Percentiles rank a stretch among this genome's conserved stretches.
Evolutionary conservation across 2,113 vertebrate species (phyloP).

Genomic region (Toxostoma redivivum): DNA sequence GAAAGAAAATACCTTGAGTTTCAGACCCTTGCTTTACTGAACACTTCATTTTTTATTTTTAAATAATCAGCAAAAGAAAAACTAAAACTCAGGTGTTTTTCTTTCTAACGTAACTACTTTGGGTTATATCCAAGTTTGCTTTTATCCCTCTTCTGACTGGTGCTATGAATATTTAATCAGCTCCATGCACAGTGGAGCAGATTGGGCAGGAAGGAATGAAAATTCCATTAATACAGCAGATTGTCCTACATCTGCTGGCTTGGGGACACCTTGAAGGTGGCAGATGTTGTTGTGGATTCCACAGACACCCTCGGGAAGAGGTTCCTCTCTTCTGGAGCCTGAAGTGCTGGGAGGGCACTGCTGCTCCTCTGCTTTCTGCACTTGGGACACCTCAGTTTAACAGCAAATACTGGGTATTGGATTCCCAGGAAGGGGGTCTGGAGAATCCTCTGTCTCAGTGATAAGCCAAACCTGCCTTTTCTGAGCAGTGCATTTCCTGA

Average conservation of each 20-base stretch:
- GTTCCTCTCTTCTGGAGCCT: neutral
- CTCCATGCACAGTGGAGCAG: neutral
- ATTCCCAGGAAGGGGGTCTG: neutral
- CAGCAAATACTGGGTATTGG: neutral
- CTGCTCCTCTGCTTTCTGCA: neutral
- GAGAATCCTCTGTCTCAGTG: neutral
- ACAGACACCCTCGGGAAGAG: neutral
- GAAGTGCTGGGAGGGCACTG: neutral
- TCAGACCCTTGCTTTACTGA: neutral
- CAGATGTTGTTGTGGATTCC: neutral
- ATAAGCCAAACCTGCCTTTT: neutral
- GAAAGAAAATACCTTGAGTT: neutral
- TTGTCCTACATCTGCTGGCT: constrained; percentile 1
- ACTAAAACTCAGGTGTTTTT: neutral
- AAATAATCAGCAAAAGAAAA: neutral
- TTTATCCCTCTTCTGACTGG: constrained; percentile 47
- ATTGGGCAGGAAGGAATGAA: constrained; percentile 20
- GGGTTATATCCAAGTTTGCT: constrained; percentile 50
- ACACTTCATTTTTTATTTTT: neutral
- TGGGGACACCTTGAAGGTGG: constrained; percentile 19
- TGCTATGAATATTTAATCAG: constrained; percentile 55
- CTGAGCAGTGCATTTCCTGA: neutral
- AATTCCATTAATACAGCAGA: neutral
- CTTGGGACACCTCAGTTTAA: neutral
- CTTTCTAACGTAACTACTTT: neutral